Evolutionary conservation across 2,797 vertebrate species (phyloP).

Genomic region (Gobio occitaniae): DNA sequence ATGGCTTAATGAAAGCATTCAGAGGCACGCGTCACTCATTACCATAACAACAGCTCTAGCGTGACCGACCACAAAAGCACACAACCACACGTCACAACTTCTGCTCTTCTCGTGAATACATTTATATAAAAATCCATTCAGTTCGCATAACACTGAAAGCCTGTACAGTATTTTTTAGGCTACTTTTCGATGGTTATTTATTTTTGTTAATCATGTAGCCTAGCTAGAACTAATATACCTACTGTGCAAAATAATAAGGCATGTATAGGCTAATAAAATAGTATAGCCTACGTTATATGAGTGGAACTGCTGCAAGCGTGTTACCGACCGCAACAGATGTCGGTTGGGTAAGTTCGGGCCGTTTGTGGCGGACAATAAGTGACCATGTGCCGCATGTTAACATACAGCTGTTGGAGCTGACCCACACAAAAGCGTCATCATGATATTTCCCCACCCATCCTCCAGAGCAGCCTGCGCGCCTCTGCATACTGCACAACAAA

Average conservation of each 20-base stretch:
- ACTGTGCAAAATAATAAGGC: neutral
- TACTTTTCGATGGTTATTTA: neutral
- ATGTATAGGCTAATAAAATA: neutral
- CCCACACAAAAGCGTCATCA: slow-evolving; percentile 70
- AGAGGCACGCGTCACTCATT: slow-evolving; percentile 72
- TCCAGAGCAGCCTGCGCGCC: slow-evolving; percentile 53
- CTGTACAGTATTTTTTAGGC: neutral
- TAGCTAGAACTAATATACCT: neutral
- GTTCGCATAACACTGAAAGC: neutral
- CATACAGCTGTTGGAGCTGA: slow-evolving; percentile 85
- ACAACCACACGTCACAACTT: neutral
- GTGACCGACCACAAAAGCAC: slow-evolving; percentile 23
- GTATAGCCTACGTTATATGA: neutral
- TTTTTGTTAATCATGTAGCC: neutral
- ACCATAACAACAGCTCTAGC: slow-evolving; percentile 66
- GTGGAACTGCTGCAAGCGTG: neutral
- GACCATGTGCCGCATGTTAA: slow-evolving; percentile 80
- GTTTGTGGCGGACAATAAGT: slow-evolving; percentile 72
- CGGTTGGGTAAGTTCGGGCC: slow-evolving; percentile 55
- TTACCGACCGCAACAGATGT: slow-evolving; percentile 55
- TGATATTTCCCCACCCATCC: slow-evolving; percentile 57
- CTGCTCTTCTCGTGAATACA: neutral
- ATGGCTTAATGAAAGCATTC: slow-evolving; percentile 58
- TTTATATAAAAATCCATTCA: neutral
- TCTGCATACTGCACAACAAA: slow-evolving; percentile 43